Percentiles rank a stretch among this genome's conserved stretches.
phyloP scores from a whole-genome alignment of 2,888 invertebrate species.

The Phlogophora meticulosa region DNA sequence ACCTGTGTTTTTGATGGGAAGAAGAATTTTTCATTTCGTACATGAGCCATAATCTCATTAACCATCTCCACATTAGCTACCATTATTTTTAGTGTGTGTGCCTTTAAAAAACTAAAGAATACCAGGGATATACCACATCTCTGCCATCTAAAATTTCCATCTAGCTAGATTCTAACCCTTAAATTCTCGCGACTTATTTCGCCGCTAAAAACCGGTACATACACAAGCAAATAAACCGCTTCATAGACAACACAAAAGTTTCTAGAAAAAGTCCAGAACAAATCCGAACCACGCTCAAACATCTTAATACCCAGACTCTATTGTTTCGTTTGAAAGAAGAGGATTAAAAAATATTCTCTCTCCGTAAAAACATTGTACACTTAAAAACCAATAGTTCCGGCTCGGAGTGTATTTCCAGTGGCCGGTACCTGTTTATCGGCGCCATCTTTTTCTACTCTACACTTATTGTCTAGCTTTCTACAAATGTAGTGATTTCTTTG shows the following conservation, averaged over 20 bases:
- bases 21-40: no score
- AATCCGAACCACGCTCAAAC: conserved; percentile 16
- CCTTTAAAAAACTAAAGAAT: not conserved
- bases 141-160: not conserved
- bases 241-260: conserved; percentile 13
- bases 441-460: conserved; percentile 63
- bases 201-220: not conserved
- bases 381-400: conserved; percentile 56
- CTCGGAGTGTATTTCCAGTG: conserved; percentile 54
- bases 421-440: conserved; percentile 64
- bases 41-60: no score
- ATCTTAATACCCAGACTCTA: conserved; percentile 11
- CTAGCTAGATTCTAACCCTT: not conserved
- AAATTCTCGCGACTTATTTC: not conserved
- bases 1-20: no score
- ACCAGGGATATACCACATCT: not conserved
- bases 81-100: not conserved
- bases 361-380: conserved; percentile 44
- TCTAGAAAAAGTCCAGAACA: conserved; percentile 20
- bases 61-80: not conserved
- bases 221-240: conserved; percentile 13
- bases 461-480: conserved; percentile 66
- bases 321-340: conserved; percentile 33
- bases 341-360: conserved; percentile 54
- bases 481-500: conserved; percentile 68